These are phyloP conservation scores for Oreotrochilus melanogaster DNA, from an alignment of 2,113 vertebrate genomes.

Conservation along the genomic window DNA sequence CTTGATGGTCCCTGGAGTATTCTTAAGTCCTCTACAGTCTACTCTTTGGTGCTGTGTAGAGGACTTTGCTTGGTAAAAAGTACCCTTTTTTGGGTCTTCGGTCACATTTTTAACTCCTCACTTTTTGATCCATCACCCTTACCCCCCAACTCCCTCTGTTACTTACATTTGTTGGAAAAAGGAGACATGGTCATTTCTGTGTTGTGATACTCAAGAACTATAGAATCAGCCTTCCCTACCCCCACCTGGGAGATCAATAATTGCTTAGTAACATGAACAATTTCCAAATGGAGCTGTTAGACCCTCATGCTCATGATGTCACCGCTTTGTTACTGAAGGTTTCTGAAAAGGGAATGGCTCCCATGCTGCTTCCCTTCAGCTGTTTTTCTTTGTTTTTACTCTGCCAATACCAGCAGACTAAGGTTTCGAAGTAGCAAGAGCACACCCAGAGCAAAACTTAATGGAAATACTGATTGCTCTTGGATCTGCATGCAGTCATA, in stretches of 20 bases:
- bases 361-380: rapidly evolving
- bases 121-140: neutral
- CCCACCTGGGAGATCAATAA: neutral
- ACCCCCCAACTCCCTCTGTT: neutral
- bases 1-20: no score
- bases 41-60: neutral
- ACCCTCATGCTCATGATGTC: neutral
- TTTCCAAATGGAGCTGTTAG: neutral
- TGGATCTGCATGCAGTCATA: neutral
- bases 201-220: neutral
- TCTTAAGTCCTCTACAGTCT: neutral
- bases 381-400: neutral
- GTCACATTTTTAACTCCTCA: neutral
- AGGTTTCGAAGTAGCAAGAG: neutral
- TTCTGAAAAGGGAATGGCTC: neutral
- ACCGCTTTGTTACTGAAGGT: neutral
- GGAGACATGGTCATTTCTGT: neutral
- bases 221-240: neutral
- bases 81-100: neutral
- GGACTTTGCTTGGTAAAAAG: neutral
- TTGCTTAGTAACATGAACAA: neutral
- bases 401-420: neutral
- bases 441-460: neutral
- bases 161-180: neutral
- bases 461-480: neutral